Base-by-base conservation (phyloP, 2,113 vertebrate genomes). In the Uria aalge region DNA sequence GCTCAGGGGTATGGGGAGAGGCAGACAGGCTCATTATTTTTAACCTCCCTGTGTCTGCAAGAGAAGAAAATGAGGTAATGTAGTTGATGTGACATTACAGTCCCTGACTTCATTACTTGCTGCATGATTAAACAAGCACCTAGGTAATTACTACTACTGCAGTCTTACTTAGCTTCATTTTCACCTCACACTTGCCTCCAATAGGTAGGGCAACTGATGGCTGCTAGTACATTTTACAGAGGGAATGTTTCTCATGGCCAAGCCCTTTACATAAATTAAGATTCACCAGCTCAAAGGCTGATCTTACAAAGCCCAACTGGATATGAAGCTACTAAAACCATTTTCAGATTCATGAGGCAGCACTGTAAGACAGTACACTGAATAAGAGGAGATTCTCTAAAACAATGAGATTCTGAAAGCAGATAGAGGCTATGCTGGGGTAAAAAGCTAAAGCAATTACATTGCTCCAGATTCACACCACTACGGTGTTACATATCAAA, bases 11-110 rank as follows among this genome's bases (percentile, higher is more conserved):
- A 97, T 36, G 59, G 77, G 43, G 64, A 14, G 69, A 96, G 80
- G 92, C 90, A 97, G 97, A 97, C 97, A 97, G 94, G 95, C 94
- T 96, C 96, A 95, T 97, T 97, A 96, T 96, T 97, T 96, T 94
- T 90, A 95, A 93, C 92, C 94, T 91, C 96, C 93, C 94, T 77
- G 84, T 86, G 85, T 95, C 91, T 90, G 88, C 88, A 86, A 91
- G 84, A 97, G 96, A 86, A 95, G 90, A 94, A 91, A 84, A 83
- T 89, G 88, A 96, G 85, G 94, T 92, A 93, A 95, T 66, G 80
- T 30, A 94, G 97, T 71, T 89, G 85, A 95, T 80, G 92, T 84
- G 85, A 90, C 64, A 82, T 75, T 96, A 90, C 82, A 87, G 82
- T 30, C 88, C 93, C 92, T 72, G 95, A 92, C 96, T 97, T 97